These are phyloP conservation scores for Bugulina stolonifera DNA, from an alignment of 2,888 invertebrate species.

Conservation along the genomic window DNA sequence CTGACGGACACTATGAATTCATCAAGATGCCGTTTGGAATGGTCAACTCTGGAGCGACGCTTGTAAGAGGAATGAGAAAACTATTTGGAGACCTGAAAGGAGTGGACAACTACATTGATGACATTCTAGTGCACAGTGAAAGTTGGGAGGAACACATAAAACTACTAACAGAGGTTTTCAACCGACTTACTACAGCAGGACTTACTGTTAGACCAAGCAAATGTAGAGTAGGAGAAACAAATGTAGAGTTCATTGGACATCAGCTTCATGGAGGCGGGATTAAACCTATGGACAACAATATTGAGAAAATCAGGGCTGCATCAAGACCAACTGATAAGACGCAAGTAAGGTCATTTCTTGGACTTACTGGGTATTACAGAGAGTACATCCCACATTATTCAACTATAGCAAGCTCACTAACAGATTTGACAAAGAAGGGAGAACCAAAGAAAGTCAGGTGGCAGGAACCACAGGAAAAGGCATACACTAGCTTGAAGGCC, in stretches of 20 bases:
- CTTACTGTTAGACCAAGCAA: slow-evolving; percentile 30
- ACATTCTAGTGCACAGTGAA: slow-evolving; percentile 30
- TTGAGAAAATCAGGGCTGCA: slow-evolving; percentile 28
- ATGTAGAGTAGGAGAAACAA: slow-evolving; percentile 28
- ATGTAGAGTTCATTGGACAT: slow-evolving; percentile 26
- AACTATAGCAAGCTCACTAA: slow-evolving; percentile 29
- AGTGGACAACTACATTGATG: slow-evolving; percentile 30
- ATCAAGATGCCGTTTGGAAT: slow-evolving; percentile 24
- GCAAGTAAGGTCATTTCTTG: slow-evolving; percentile 32
- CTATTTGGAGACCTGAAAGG: slow-evolving; percentile 19
- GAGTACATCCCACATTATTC: slow-evolving; percentile 31
- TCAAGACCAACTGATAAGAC: slow-evolving; percentile 30
- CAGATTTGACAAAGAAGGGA: slow-evolving; percentile 56
- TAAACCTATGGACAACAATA: background rate
- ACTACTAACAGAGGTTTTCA: slow-evolving; percentile 30
- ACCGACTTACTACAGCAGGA: slow-evolving; percentile 24
- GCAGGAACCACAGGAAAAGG: slow-evolving; percentile 27
- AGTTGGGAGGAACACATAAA: slow-evolving; percentile 29
- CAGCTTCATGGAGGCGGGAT: slow-evolving; percentile 20
- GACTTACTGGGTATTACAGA: slow-evolving; percentile 32
- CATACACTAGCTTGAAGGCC: slow-evolving; percentile 29
- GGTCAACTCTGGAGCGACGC: slow-evolving; percentile 5
- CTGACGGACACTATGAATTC: slow-evolving; percentile 17
- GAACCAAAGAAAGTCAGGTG: slow-evolving; percentile 29
- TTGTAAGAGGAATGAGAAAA: slow-evolving; percentile 23